Conservation (phyloP, 2,113 vertebrate genomes). For the Sapajus apella region DNA sequence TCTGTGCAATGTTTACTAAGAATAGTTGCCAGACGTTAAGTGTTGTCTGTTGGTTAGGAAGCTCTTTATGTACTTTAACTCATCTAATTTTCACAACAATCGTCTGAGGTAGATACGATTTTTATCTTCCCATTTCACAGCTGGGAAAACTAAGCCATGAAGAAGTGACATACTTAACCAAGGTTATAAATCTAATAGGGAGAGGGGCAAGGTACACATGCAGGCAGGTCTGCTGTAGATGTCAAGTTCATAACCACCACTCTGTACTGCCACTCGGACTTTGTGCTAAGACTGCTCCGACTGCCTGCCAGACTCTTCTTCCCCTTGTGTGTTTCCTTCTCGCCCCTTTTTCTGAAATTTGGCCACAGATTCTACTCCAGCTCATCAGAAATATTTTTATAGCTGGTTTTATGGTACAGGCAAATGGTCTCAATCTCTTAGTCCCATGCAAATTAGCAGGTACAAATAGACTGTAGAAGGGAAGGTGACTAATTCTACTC, state of each 20-base stretch:
- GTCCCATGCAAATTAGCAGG: background rate
- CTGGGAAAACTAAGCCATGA: background rate
- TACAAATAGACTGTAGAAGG: background rate
- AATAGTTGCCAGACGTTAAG: background rate
- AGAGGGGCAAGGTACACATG: rapidly evolving
- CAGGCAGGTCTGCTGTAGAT: background rate
- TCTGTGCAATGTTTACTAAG: background rate
- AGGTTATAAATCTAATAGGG: background rate
- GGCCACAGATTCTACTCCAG: background rate
- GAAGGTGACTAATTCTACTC: background rate
- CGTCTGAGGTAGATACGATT: background rate
- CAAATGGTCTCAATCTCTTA: background rate
- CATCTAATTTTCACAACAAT: background rate
- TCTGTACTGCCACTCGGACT: background rate
- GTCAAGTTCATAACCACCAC: background rate
- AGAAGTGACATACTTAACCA: background rate
- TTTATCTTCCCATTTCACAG: background rate
- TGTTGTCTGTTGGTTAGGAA: background rate
- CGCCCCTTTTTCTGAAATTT: background rate
- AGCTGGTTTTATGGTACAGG: background rate
- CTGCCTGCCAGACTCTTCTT: background rate
- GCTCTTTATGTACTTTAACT: background rate
- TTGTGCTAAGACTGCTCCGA: background rate
- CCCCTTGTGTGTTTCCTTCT: background rate
- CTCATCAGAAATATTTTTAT: background rate